Percentiles rank a stretch among this genome's conserved stretches.
phyloP scores from a whole-genome alignment of 2,113 vertebrate species.

The Athene cunicularia region DNA sequence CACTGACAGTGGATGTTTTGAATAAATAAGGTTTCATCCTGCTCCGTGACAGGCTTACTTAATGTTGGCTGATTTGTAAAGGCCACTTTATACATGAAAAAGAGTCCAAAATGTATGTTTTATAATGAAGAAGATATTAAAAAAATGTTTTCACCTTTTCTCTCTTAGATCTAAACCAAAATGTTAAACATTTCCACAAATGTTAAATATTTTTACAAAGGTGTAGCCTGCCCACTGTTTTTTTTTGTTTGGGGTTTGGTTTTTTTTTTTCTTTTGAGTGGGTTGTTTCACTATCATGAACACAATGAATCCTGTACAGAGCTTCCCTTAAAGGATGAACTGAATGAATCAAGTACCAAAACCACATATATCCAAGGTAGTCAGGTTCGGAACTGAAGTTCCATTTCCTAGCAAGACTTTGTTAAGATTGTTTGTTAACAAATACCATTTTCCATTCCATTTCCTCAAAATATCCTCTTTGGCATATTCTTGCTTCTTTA shows the following conservation, averaged over 20 bases:
- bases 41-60: neutral
- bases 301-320: neutral
- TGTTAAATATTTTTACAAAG: neutral
- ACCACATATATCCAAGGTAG: neutral
- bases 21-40: neutral
- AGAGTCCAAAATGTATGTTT: neutral
- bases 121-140: neutral
- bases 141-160: neutral
- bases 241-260: neutral
- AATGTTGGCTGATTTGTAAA: neutral
- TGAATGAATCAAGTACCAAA: neutral
- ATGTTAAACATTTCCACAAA: neutral
- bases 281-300: neutral
- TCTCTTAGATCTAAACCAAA: neutral
- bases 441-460: neutral
- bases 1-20: neutral
- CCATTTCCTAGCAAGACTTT: neutral
- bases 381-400: neutral
- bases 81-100: neutral
- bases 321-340: neutral
- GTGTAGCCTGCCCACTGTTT: neutral
- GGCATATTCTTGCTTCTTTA: neutral
- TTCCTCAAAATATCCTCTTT: neutral
- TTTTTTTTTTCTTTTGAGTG: neutral
- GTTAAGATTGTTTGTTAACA: neutral